phyloP scores from a whole-genome alignment of 2,797 vertebrate genomes.

The Sebastes reedi region DNA sequence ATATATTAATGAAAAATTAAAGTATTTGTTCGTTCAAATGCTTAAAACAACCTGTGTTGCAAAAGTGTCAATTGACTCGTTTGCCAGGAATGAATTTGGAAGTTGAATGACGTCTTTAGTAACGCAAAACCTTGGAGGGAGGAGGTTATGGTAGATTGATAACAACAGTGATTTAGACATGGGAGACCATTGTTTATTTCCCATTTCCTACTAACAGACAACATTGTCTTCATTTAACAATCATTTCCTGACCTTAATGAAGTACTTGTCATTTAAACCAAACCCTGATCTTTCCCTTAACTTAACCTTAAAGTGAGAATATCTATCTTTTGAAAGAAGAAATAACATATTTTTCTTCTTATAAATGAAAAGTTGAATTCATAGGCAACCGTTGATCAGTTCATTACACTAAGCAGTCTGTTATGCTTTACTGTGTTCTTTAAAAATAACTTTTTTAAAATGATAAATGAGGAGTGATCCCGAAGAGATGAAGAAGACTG shows the following conservation, averaged over 20 bases:
- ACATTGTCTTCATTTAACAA: neutral
- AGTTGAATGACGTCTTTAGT: neutral
- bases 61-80: conserved; percentile 3
- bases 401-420: neutral
- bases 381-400: neutral
- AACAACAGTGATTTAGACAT: neutral
- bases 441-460: neutral
- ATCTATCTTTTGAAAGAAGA: neutral
- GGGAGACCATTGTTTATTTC: conserved; percentile 9
- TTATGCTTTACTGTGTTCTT: neutral
- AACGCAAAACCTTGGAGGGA: neutral
- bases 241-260: neutral
- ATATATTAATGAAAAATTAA: neutral
- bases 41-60: neutral
- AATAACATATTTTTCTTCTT: neutral
- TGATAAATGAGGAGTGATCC: neutral
- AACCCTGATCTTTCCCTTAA: neutral
- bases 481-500: neutral
- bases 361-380: neutral
- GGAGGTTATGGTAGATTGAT: neutral
- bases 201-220: conserved; percentile 7
- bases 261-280: neutral
- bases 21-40: neutral
- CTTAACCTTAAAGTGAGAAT: neutral
- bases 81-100: neutral